phyloP scores from a whole-genome alignment of 1,140 invertebrate species.

The Teleogryllus occipitalis region DNA sequence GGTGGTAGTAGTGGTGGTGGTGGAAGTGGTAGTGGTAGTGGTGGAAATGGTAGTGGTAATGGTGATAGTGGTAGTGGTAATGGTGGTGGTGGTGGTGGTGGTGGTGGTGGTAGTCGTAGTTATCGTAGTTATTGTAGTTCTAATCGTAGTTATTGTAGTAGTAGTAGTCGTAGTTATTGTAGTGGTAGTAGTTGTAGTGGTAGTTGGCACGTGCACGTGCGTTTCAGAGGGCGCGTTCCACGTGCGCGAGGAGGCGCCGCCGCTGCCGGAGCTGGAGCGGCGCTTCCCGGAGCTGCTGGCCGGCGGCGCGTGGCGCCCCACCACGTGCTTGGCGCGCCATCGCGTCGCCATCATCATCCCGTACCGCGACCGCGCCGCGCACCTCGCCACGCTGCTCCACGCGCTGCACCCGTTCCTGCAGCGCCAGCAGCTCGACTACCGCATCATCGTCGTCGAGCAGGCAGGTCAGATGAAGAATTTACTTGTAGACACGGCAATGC shows the following conservation, averaged over 20 bases:
- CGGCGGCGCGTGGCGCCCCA: slow-evolving; percentile 71
- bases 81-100: too few relatives aligned
- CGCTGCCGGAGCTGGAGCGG: slow-evolving; percentile 37
- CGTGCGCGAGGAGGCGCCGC: slow-evolving; percentile 35
- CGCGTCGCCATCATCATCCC: slow-evolving; percentile 84
- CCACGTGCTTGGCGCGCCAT: slow-evolving; percentile 62
- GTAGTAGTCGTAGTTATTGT: too few relatives aligned
- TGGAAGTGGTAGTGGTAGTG: too few relatives aligned
- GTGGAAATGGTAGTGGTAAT: too few relatives aligned
- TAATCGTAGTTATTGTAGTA: too few relatives aligned
- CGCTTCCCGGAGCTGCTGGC: slow-evolving; percentile 43
- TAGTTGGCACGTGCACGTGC: neutral
- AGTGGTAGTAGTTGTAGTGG: too few relatives aligned
- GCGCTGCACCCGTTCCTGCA: slow-evolving; percentile 87
- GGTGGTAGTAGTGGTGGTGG: too few relatives aligned
- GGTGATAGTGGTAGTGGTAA: too few relatives aligned
- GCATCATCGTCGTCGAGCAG: slow-evolving; percentile 93
- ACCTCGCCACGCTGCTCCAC: slow-evolving; percentile 73
- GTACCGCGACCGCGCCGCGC: slow-evolving; percentile 73
- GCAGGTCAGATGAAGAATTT: slow-evolving; percentile 47
- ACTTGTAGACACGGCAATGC: too few relatives aligned
- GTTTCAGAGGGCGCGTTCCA: slow-evolving; percentile 37
- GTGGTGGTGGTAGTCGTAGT: too few relatives aligned
- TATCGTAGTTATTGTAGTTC: too few relatives aligned
- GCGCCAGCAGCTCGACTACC: slow-evolving; percentile 85